A percentile compares a stretch with the other conserved stretches of the same genome.
Evolutionary conservation across 37 sponge, comb jelly and placozoan genomes (phyloP).

Genomic region (Chondrilla cf. caribensis): DNA sequence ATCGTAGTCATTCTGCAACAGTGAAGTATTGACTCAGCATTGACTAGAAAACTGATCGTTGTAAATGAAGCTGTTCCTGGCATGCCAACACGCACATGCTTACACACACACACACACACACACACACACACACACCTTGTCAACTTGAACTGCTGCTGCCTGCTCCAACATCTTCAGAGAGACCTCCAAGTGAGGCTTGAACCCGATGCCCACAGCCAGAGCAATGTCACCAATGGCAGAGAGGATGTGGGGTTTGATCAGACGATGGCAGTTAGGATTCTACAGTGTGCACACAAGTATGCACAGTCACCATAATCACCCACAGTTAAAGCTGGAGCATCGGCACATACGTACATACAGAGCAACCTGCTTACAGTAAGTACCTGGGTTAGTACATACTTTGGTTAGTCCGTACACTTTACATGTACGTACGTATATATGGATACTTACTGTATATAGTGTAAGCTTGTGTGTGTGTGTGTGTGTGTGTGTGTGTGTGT

Average conservation of each 20-base stretch:
- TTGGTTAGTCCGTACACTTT: neutral
- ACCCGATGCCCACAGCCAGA: slow-evolving; percentile 81
- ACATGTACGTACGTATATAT: neutral
- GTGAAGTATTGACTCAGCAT: no score
- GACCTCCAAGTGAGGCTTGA: slow-evolving; percentile 54
- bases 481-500: no score
- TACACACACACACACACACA: no score
- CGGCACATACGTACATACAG: neutral
- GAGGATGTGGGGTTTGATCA: slow-evolving; percentile 88
- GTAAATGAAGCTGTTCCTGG: no score
- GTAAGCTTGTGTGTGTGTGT: no score
- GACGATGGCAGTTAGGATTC: slow-evolving; percentile 67
- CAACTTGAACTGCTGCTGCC: slow-evolving; percentile 61
- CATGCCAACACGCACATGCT: no score
- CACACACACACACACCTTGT: slow-evolving; percentile 40
- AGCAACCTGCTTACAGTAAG: neutral
- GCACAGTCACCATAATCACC: neutral
- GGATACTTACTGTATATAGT: no score
- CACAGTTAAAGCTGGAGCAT: neutral
- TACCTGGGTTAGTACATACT: no score
- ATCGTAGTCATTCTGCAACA: slow-evolving; percentile 73
- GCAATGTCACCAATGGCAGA: slow-evolving; percentile 95
- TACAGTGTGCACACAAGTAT: slow-evolving; percentile 7
- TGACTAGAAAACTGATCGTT: no score
- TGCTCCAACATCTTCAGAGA: slow-evolving; percentile 81